Percentiles rank a stretch among this genome's conserved stretches.
Evolutionary conservation across 1,140 invertebrate genomes (phyloP).

Genomic region (Psilanteris sp.): DNA sequence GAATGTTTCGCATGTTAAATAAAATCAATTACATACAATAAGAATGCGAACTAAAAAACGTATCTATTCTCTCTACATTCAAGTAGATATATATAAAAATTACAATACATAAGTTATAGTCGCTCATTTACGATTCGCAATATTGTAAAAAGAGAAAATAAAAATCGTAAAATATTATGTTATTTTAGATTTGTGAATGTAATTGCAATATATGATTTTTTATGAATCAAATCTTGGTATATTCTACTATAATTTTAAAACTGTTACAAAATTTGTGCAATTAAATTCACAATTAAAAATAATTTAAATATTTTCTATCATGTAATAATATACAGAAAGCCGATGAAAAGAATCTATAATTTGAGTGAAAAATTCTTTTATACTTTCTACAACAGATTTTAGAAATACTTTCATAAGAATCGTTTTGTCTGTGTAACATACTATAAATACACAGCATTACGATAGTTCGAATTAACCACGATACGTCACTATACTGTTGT

Average conservation of each 20-base stretch:
- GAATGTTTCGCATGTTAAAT: neutral
- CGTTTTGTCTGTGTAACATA: neutral
- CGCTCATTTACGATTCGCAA: constrained; percentile 9
- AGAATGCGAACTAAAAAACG: constrained; percentile 14
- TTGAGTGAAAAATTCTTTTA: neutral
- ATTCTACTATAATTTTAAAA: no score
- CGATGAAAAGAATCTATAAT: neutral
- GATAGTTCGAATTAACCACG: constrained; percentile 13
- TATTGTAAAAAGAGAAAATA: neutral
- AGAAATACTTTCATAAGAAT: constrained; percentile 2
- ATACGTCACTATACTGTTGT: constrained; percentile 7
- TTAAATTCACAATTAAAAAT: constrained; percentile 1
- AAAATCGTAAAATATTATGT: no score
- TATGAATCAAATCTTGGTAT: no score
- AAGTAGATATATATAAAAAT: constrained; percentile 37
- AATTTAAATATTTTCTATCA: neutral
- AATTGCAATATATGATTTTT: neutral
- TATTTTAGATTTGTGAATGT: no score
- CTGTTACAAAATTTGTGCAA: neutral
- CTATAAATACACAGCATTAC: constrained; percentile 15
- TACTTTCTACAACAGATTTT: neutral
- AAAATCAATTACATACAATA: neutral
- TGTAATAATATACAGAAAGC: neutral
- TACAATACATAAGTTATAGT: constrained; percentile 21
- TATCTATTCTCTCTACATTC: neutral